Conservation (phyloP, 2,113 vertebrate species). For the Australoheros scitulus region DNA sequence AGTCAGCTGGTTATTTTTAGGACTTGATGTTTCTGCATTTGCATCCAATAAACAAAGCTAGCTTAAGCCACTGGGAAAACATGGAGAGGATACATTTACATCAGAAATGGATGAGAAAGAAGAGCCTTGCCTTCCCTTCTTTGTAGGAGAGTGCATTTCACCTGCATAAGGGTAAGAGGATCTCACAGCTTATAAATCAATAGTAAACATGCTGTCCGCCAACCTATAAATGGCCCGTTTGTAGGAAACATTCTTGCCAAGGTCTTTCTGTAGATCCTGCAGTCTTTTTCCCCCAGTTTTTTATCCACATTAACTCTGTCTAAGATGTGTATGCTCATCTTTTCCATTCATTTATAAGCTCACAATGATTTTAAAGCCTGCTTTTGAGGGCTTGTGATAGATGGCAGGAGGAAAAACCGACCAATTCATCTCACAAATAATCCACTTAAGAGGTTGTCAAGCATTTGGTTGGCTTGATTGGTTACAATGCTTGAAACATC, state of each 20-base stretch:
- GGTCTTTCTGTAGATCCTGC: not conserved
- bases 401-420: not conserved
- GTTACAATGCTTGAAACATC: not conserved
- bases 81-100: conserved; percentile 27
- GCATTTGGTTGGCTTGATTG: not conserved
- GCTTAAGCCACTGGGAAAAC: conserved; percentile 9
- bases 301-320: not conserved
- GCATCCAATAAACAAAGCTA: not conserved
- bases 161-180: conserved; percentile 45
- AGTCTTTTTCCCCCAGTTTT: not conserved
- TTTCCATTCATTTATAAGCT: not conserved
- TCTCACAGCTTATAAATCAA: conserved; percentile 44
- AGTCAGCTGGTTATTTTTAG: not conserved
- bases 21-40: conserved; percentile 1
- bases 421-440: not conserved
- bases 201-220: conserved; percentile 19
- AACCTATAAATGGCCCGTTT: not conserved
- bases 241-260: conserved; percentile 26
- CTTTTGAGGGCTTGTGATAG: not conserved
- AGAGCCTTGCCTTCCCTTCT: not conserved
- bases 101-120: conserved; percentile 20
- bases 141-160: conserved; percentile 23
- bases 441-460: not conserved
- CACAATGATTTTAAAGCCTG: conserved; percentile 42
- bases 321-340: not conserved